Base-by-base conservation (phyloP, 2,797 vertebrate species). In the Silurus lanzhouensis region DNA sequence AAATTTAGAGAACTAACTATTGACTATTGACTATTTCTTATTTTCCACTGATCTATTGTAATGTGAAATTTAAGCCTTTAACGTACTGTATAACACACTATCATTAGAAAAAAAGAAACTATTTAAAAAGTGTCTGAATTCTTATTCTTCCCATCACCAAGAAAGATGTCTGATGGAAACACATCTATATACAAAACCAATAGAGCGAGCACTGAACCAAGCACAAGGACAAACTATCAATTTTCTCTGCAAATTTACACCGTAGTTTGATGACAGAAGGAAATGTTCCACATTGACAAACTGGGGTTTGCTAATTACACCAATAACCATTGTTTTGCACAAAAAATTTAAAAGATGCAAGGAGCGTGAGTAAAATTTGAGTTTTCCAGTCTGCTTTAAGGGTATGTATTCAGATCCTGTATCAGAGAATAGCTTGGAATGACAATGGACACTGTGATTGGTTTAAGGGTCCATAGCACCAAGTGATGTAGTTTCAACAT, bases 201-300 rank as follows among this genome's bases (percentile, higher is more conserved):
- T 84, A 88, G 88, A 81, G 44, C n/a, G 7, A 81, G 78, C 78
- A 52, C 22, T 66, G 78, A 81, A 66, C 61, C 78, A 66, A 66
- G 61, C 78, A 66, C 44, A 81, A 66, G 44, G 44, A 81, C 61
- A 66, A 80, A 80, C 78, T 80, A 80, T 66, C 78, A 66, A 64
- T 66, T 64, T 79, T 79, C 77, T 79, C 58, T 63, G 77, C 60
- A 79, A 64, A 80, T 80, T 25, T 81, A 66, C 44, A 81, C 44
- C 52, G 61, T 52, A 81, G 44, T 66, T 66, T 81, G 61, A 81
- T 52, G 61, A 66, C 63, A 66, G 44, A 66, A 81, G 78, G 15
- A 81, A 81, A 81, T 66, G n/a, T n/a, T 27, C 58, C 61, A 48
- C 78, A 52, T 5, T 81, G 78, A 66, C 78, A 81, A 81, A 81